Conservation (phyloP, 2,113 vertebrate genomes). For the Toxostoma redivivum region DNA sequence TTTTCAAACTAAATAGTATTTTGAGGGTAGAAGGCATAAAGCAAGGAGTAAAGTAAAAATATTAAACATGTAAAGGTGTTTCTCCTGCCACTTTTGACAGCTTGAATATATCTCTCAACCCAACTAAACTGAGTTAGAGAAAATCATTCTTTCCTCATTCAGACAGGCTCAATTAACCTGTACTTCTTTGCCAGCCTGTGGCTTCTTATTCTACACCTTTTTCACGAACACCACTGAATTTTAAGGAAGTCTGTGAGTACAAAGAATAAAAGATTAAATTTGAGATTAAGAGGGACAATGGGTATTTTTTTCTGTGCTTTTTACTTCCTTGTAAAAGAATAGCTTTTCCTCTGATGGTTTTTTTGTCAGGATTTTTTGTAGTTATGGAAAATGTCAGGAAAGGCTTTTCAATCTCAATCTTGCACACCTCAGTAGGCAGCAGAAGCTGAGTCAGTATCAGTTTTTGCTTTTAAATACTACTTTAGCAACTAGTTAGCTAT, state of each 20-base stretch:
- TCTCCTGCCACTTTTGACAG: background rate
- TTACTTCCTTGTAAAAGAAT: background rate
- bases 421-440: background rate
- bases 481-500: background rate
- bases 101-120: background rate
- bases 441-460: background rate
- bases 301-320: background rate
- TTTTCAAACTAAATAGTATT: background rate
- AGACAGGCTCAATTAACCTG: background rate
- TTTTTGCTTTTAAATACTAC: background rate
- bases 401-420: background rate
- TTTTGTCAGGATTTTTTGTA: background rate
- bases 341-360: background rate
- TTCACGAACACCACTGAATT: background rate
- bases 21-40: background rate
- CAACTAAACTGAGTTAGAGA: background rate
- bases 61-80: background rate
- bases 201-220: background rate
- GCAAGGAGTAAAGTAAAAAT: background rate
- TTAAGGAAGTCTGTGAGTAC: background rate
- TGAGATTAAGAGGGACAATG: background rate
- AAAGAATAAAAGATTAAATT: background rate
- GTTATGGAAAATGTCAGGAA: background rate
- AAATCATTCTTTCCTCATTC: background rate
- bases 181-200: background rate